phyloP scores from a whole-genome alignment of 2,888 invertebrate species.

The Osmoderma eremita region DNA sequence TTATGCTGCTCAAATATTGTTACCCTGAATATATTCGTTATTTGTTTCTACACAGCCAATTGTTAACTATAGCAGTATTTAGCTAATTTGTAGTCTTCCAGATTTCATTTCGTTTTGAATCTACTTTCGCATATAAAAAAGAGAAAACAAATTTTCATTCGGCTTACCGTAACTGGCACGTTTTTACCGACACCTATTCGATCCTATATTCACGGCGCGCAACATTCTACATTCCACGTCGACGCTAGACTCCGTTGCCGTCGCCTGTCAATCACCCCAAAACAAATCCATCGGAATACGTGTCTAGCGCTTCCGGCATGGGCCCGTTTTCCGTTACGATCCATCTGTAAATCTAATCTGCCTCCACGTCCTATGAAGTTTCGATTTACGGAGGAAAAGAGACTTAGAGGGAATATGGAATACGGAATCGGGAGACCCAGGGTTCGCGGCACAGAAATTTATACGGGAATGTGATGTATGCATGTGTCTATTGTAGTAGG shows the following conservation, averaged over 20 bases:
- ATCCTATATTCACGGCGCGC: no score
- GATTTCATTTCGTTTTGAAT: no score
- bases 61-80: no score
- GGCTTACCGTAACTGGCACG: no score
- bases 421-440: not conserved
- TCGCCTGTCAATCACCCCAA: conserved; percentile 38
- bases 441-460: not conserved
- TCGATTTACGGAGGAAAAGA: conserved; percentile 12
- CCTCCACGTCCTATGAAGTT: not conserved
- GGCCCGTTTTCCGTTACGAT: conserved; percentile 8
- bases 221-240: no score
- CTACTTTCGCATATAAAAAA: no score
- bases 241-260: not conserved
- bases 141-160: no score
- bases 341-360: conserved; percentile 39
- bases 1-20: no score
- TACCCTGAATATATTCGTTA: no score
- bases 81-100: no score
- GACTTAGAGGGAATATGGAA: not conserved
- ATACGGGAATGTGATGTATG: conserved; percentile 26
- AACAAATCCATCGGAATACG: conserved; percentile 39
- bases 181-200: no score
- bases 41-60: no score
- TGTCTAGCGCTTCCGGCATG: conserved; percentile 14
- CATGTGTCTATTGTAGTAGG: not conserved